Base-by-base conservation (phyloP, 64 coral and sea anemone species). In the Catalaphyllia jardinei region DNA sequence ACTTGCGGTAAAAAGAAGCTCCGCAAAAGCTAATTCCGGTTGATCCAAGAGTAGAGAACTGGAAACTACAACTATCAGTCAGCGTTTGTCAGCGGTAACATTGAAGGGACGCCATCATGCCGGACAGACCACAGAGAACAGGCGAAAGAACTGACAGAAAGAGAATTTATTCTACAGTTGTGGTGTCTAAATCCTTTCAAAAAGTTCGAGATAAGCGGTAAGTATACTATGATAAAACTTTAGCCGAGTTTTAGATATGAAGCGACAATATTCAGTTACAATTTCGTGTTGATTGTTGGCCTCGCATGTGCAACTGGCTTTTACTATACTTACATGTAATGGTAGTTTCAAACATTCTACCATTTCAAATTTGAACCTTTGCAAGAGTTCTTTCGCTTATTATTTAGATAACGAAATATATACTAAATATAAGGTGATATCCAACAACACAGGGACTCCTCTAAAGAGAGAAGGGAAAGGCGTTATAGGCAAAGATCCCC, bases 131-230 rank as follows among this genome's bases (percentile, higher is more conserved):
- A 51, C 62, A 85, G 4, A 71, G 31, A 38, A 28, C 81, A 15
- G 69, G 39, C 33, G 81, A 85, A 71, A 39, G 81, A 85, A 28
- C 33, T 4, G 62, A 85, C 20, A 67, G 62, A 28, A 85, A 85
- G 52, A 67, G 62, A 11, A 85, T 85, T 10, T 69, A 29, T 28
- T 85, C 81, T 15, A 62, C 81, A 25, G 81, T 85, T 64, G 81
- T 85, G 35, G 81, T 85, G 3, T 85, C 81, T 2, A 85, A 71
- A 71, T 69, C 62, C 4, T 85, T 85, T 38, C 81, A 85, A 19
- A 85, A 85, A n/a, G 81, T 14, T 49, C 62, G 50, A 11, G 81
- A 85, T 15, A 85, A 85, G 50, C 35, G 81, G 81, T 85, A 85
- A 71, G 63, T 27, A 22, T 1, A 14, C 25, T 64, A 22, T 4